Conservation (phyloP, 2,888 invertebrate genomes). For the Caenorhabditis sp. region DNA sequence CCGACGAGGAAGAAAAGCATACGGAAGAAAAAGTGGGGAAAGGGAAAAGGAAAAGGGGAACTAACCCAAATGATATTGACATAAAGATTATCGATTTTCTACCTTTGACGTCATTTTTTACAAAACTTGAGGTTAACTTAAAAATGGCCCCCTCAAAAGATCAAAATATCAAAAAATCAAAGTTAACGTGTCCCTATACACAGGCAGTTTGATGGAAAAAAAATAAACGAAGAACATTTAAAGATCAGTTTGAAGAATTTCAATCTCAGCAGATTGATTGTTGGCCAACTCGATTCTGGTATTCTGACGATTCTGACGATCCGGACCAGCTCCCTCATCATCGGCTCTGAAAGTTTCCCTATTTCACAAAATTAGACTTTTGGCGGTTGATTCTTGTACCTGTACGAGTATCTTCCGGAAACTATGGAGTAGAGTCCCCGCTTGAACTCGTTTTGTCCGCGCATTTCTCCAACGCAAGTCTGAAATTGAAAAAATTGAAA, state of each 20-base stretch:
- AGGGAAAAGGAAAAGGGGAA: not conserved
- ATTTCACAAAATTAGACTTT: not conserved
- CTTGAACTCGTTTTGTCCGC: conserved; percentile 60
- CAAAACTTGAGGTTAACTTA: no score
- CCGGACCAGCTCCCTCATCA: conserved; percentile 24
- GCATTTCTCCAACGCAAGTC: conserved; percentile 60
- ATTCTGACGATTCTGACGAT: conserved; percentile 47
- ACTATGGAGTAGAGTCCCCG: conserved; percentile 60
- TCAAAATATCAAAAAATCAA: no score
- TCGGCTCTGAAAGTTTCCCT: conserved; percentile 62
- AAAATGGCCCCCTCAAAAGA: no score
- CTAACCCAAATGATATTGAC: conserved; percentile 38
- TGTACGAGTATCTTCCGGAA: conserved; percentile 57
- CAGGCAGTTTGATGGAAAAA: not conserved
- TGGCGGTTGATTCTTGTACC: conserved; percentile 12
- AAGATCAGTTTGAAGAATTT: conserved; percentile 50
- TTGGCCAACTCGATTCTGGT: conserved; percentile 52
- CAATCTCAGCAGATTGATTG: conserved; percentile 48
- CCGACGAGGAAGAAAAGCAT: conserved; percentile 22
- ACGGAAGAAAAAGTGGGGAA: conserved; percentile 1
- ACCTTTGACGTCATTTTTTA: not conserved
- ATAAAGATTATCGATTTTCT: not conserved
- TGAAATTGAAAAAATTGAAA: conserved; percentile 28
- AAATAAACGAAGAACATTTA: conserved; percentile 4
- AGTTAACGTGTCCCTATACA: no score